These are phyloP conservation scores for Drusus annulatus DNA, from an alignment of 1,140 invertebrate genomes.

Conservation along the genomic window DNA sequence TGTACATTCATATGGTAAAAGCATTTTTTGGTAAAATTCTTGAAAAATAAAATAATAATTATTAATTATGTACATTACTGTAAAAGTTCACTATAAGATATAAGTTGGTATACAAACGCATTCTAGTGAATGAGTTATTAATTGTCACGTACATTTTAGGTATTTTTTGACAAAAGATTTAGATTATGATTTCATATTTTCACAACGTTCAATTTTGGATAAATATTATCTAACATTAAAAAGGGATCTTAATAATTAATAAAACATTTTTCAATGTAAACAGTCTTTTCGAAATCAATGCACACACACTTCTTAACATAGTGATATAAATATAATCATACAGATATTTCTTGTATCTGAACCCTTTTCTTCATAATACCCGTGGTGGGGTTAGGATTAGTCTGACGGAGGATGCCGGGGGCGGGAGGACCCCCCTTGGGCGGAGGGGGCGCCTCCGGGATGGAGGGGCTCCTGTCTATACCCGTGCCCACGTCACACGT, in stretches of 20 bases:
- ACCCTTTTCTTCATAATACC: constrained; percentile 87
- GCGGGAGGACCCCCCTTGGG: constrained; percentile 73
- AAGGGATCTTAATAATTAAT: constrained; percentile 5
- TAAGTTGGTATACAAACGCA: constrained; percentile 15
- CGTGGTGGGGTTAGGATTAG: constrained; percentile 68
- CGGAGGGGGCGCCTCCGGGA: constrained; percentile 81
- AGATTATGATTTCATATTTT: constrained; percentile 20
- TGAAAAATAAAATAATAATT: constrained; percentile 4
- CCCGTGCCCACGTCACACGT: constrained; percentile 65
- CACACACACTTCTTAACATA: constrained; percentile 21
- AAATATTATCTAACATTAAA: constrained; percentile 39
- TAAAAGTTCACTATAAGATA: too few species aligned
- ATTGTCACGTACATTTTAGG: not conserved
- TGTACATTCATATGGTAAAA: constrained; percentile 20
- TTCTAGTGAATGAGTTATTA: not conserved
- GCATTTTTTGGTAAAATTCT: constrained; percentile 29
- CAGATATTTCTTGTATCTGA: constrained; percentile 90
- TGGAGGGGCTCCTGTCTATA: constrained; percentile 72
- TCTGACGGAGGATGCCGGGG: constrained; percentile 76
- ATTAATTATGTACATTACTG: too few species aligned
- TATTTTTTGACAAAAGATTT: constrained; percentile 5
- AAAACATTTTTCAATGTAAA: constrained; percentile 27
- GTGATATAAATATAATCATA: constrained; percentile 70
- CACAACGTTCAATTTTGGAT: constrained; percentile 42
- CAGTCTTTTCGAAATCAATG: constrained; percentile 34